A percentile compares a stretch with the other conserved stretches of the same genome.
These are phyloP conservation scores for Tricholauxania praeusta DNA, from an alignment of 2,888 invertebrate species.

Conservation along the genomic window DNA sequence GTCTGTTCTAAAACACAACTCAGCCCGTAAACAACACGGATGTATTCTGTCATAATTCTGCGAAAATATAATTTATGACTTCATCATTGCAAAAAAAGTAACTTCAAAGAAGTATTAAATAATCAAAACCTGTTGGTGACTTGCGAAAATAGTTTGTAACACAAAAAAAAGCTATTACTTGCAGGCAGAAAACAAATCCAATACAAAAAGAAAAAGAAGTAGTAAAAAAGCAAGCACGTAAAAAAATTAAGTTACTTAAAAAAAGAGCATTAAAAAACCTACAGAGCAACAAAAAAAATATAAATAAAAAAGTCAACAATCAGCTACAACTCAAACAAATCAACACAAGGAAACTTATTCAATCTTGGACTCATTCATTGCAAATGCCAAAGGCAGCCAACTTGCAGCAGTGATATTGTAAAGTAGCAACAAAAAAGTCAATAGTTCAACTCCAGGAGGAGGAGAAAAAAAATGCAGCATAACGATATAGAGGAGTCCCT, in stretches of 20 bases:
- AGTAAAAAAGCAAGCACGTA: background rate
- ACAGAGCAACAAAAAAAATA: background rate
- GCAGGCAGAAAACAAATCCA: slow-evolving; percentile 4
- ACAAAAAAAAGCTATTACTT: slow-evolving; percentile 8
- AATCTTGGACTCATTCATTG: slow-evolving; percentile 2
- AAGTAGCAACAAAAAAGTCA: slow-evolving; percentile 20
- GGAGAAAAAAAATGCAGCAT: slow-evolving; percentile 9
- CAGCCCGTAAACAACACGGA: background rate
- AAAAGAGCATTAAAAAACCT: background rate
- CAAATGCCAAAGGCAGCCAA: slow-evolving; percentile 1
- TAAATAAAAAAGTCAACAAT: background rate
- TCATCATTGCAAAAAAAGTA: slow-evolving; percentile 29
- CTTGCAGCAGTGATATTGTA: slow-evolving; percentile 8
- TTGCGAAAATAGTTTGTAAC: slow-evolving; percentile 44
- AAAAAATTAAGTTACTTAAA: slow-evolving; percentile 5
- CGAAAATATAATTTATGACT: slow-evolving; percentile 39
- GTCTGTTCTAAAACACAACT: too few species aligned
- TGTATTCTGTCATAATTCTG: slow-evolving; percentile 23
- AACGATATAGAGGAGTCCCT: background rate
- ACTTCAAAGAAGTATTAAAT: slow-evolving; percentile 20
- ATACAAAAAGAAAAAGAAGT: background rate
- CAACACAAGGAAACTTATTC: slow-evolving; percentile 16
- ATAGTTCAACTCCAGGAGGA: background rate
- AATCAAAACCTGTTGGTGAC: slow-evolving; percentile 60
- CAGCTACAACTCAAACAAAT: slow-evolving; percentile 13